Base-by-base conservation (phyloP, 2,797 vertebrate genomes). In the Spizella passerina region DNA sequence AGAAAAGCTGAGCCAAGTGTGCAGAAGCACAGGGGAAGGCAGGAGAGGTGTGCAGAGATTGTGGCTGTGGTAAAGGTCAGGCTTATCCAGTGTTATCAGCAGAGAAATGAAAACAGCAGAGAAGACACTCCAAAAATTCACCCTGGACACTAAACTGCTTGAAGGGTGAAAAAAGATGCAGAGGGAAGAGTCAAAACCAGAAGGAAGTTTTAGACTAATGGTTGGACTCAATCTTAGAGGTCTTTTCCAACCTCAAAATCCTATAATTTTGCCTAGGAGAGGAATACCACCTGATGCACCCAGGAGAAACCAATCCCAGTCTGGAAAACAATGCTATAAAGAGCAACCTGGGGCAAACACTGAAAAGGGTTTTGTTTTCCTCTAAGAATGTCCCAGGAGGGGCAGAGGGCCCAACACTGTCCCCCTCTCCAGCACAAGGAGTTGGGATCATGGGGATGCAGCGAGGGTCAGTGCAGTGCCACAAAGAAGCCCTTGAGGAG, bases 401-500 rank as follows among this genome's bases (percentile, higher is more conserved):
- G 12, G 16, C 34, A 52, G 56, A 73, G 29, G 17, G 9, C 3
- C 44, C 43, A 47, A 21, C 6, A 16, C 41, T 1, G 1, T n/a
- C 4, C 14, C 9, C 15, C 12, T 79, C 46, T 56, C 12, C 12
- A 44, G 52, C 56, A 55, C 5, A 32, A 60, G 39, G 30, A 64
- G 26, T 9, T 10, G 38, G 18, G 76, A 77, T 16, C 7, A 10
- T 26, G 46, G 30, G 75, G 75, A 16, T 17, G 59, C 43, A 82
- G 57, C 0, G 0, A 64, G 18, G 36, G 12, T 76, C 39, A 36
- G 18, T 4, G 39, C 1, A 1, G 47, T 6, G 47, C 26, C 16
- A 22, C 0, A 1, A 34, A 44, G 1, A 24, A 69, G 22, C 27
- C 68, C 68, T 27, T 5, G 84, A 68, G 64, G 36, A 56, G 38